These are phyloP conservation scores for Diadegma fenestrale DNA, from an alignment of 2,888 invertebrate species.

Conservation along the genomic window DNA sequence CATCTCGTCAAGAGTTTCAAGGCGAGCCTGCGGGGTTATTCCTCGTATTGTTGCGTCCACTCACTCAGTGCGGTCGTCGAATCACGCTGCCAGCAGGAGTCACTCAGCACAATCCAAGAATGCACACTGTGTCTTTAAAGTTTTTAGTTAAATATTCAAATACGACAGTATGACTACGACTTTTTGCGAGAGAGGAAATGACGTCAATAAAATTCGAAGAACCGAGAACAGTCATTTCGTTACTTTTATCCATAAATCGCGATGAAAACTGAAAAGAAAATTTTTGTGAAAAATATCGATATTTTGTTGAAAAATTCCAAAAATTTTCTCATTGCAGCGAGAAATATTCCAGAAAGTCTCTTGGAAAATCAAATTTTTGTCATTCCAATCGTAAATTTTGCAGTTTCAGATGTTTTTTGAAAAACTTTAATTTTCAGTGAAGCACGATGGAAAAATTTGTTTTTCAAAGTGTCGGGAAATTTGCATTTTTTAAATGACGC, in stretches of 20 bases:
- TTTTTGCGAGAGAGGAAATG: conserved; percentile 48
- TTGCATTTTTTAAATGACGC: not conserved
- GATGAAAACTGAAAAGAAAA: too few species aligned
- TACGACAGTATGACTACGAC: not conserved
- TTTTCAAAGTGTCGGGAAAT: too few species aligned
- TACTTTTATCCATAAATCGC: conserved; percentile 14
- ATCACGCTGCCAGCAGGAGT: conserved; percentile 5
- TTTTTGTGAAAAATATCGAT: too few species aligned
- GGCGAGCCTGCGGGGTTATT: conserved; percentile 40
- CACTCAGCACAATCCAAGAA: not conserved
- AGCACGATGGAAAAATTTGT: too few species aligned
- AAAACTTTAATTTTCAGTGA: too few species aligned
- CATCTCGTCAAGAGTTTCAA: conserved; percentile 51
- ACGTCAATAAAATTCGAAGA: conserved; percentile 57
- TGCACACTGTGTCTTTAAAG: conserved; percentile 2
- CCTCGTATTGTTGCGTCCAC: conserved; percentile 15
- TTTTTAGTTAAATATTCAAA: not conserved
- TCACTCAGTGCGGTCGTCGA: conserved; percentile 5
- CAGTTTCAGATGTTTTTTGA: too few species aligned
- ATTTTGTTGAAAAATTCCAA: too few species aligned
- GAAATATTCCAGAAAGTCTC: too few species aligned
- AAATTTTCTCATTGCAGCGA: too few species aligned
- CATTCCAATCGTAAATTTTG: too few species aligned
- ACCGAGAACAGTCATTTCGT: conserved; percentile 2
- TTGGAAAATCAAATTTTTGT: too few species aligned